Conservation (phyloP, 2,888 invertebrate species). For the Napeogenes inachia region DNA sequence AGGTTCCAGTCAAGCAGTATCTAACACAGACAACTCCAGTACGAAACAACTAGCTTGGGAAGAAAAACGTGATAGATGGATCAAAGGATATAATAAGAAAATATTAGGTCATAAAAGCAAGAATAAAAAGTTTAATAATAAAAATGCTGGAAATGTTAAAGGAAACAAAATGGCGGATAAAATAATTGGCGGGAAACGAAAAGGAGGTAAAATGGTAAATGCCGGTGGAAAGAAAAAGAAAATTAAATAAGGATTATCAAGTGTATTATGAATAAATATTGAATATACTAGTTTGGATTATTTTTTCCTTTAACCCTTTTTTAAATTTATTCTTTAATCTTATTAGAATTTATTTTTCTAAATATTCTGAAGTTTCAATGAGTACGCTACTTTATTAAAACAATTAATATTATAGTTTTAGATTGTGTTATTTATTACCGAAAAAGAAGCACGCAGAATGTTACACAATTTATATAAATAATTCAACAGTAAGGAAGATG, state of each 20-base stretch:
- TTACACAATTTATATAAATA: too few species aligned
- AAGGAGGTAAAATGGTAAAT: conserved; percentile 41
- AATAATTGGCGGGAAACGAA: conserved; percentile 52
- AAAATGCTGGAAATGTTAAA: conserved; percentile 31
- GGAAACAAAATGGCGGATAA: conserved; percentile 43
- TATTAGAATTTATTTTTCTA: background rate
- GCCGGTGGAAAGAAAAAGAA: conserved; percentile 60
- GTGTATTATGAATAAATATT: conserved; percentile 22
- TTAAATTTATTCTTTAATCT: too few species aligned
- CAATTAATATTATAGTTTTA: too few species aligned
- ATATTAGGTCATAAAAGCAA: conserved; percentile 53
- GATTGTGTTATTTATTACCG: too few species aligned
- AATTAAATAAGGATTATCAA: conserved; percentile 40
- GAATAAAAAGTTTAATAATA: conserved; percentile 35
- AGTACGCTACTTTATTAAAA: too few species aligned
- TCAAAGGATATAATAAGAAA: conserved; percentile 76
- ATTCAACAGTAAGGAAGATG: background rate
- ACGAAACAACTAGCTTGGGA: conserved; percentile 90
- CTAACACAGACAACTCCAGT: conserved; percentile 87
- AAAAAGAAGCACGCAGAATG: too few species aligned
- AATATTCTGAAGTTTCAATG: too few species aligned
- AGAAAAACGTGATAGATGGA: conserved; percentile 81
- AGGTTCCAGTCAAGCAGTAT: conserved; percentile 81
- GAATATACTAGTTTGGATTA: background rate
- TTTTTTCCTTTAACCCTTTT: background rate